Evolutionary conservation across 2,113 vertebrate genomes (phyloP), one percentile per base, ranked within the genome.

Genomic region (Nycticebus coucang): DNA sequence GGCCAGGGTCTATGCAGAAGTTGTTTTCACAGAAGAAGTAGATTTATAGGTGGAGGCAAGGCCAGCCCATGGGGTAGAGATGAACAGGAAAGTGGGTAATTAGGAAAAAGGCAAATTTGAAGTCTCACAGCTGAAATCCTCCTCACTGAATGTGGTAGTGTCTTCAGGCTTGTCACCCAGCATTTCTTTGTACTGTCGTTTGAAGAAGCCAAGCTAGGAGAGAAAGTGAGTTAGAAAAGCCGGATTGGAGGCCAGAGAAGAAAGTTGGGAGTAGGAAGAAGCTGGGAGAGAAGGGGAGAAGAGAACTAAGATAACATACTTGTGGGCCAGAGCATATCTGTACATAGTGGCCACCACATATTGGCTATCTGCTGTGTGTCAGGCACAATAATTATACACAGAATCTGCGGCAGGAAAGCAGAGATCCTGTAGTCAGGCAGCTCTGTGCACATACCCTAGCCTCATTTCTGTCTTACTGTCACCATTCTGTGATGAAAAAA

Each of bases 141-240:
- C 66, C 75, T 78, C 30, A 0, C 2, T 22, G 66, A 75, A 30
- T 28, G 45, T 12, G 9, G 62, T 19, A 5, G 21, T n/a, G 3
- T 83, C 50, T 78, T 55, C 75, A 13, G 55, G n/a, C 22, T 96
- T 62, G 30, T 60, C 24, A 1, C 78, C 84, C 45, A 99, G 96
- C 98, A 99, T 98, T 1, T 98, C 59, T 59, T 98, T 98, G 94
- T 99, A 99, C 59, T 97, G 98, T 82, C 98, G 98, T 94, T 99
- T 99, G 97, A 99, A 99, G 97, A 99, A 99, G 59, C 99, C 99
- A 96, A 98, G 96, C 99, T 99, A 24, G 37, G 74, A 85, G 53
- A 72, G 75, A 37, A 95, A 87, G 17, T 80, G 57, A 95, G 53
- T 62, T 22, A 82, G 66, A 92, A 92, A 69, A 80, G 15, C 30